Base-by-base conservation (phyloP, 2,797 vertebrate genomes). In the Cryptoprocta ferox region DNA sequence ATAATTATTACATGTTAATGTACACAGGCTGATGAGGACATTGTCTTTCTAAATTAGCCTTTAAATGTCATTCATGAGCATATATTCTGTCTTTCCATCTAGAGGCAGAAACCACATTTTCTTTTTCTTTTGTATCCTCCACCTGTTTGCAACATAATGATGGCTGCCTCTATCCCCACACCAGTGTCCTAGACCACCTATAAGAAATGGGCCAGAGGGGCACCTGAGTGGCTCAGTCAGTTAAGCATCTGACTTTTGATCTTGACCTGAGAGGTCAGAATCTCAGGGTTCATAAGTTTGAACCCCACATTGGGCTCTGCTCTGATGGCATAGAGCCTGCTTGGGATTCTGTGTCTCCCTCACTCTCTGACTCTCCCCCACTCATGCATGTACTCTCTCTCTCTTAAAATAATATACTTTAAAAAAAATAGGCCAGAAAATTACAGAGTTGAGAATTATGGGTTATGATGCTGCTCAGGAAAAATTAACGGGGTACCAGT, bases 401-500 rank as follows among this genome's bases (percentile, higher is more conserved):
- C 56, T 59, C 56, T 59, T 56, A 59, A 59, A 59, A 59, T 24
- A 59, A 24, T 59, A 59, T 59, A 59, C 56, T 59, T 59, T 24
- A 59, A 59, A 59, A 59, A 59, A 59, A 59, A 97, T 91, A 87
- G 37, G 0, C 16, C 76, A 93, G 24, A 73, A 97, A 96, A 87
- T 39, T 53, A 89, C n/a, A 78, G 37, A 42, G 16, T 53, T 66
- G 18, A 90, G 39, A 95, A 92, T 42, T 18, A 39, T 26, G 94
- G 18, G n/a, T 59, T 76, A 87, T 61, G 15, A 63, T 80, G 26
- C 37, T 81, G 18, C 45, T 90, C 42, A 66, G 81, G 35, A 90
- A 94, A 16, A 97, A 84, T 76, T 83, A 86, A 83, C 39, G 30
- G 37, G 56, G 30, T 53, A 86, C 75, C 9, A 63, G 39, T 73